These are phyloP conservation scores for Hippocampus abdominalis DNA, from an alignment of 2,113 vertebrate genomes.

Conservation along the genomic window DNA sequence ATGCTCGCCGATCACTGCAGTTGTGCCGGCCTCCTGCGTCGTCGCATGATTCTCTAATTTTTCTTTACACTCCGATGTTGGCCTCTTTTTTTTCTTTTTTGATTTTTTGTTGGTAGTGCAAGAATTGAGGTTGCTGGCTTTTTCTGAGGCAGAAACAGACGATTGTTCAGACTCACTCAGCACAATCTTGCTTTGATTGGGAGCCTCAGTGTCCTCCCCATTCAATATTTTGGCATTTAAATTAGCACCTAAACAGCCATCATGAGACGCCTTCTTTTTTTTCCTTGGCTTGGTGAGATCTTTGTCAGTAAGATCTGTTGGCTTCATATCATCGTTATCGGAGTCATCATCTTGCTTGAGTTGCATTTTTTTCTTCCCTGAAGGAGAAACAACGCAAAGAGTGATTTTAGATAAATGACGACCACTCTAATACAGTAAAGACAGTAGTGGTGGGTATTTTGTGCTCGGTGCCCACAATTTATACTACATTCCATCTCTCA, in stretches of 20 bases:
- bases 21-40: background rate
- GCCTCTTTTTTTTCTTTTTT: background rate
- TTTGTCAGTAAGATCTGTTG: background rate
- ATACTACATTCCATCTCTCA: no score
- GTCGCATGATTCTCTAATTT: background rate
- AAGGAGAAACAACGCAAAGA: slow-evolving; percentile 1
- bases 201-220: background rate
- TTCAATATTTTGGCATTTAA: background rate
- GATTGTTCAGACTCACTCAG: background rate
- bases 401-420: background rate
- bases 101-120: background rate
- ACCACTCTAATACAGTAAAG: background rate
- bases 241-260: background rate
- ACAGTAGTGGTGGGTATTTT: background rate
- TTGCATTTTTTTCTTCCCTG: slow-evolving; percentile 30
- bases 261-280: slow-evolving; percentile 19
- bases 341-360: background rate
- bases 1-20: background rate
- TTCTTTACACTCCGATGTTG: background rate
- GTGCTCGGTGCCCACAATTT: no score
- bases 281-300: slow-evolving; percentile 38
- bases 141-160: background rate
- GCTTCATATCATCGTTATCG: background rate
- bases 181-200: background rate
- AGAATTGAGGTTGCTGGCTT: background rate